Evolutionary conservation across 2,888 invertebrate species (phyloP), one percentile per base, ranked within the genome.

Genomic region (Microdon myrmicae): DNA sequence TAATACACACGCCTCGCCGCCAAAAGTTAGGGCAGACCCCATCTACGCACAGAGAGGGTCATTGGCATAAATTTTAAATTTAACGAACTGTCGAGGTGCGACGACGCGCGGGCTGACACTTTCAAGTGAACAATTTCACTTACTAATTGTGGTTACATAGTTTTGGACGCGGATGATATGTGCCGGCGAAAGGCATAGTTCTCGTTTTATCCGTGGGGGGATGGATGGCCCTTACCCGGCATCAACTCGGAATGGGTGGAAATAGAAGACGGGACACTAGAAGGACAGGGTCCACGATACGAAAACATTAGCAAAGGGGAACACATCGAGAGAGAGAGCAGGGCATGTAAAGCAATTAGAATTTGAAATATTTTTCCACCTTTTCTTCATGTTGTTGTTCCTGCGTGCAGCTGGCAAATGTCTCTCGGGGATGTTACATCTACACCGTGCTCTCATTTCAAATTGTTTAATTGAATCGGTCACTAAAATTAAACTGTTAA

Each of bases 21-120:
- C 17, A 3, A 3, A n/a, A 45, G 47, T 31, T 45, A 43, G 41
- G 37, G 26, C 39, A 26, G 5, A n/a, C 9, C 6, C 23, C n/a
- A 4, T 8, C 23, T 23, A 9, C 58, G 55, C 54, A 48, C 66
- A 48, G 66, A 68, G 68, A 69, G 69, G 69, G 69, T 69, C 69
- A 69, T 69, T 69, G 69, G 69, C 69, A 69, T 69, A 69, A 68
- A 69, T 69, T 69, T 69, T 69, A 68, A 69, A 68, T 67, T 69
- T 69, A 69, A 69, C 68, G 55, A 60, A 47, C 51, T 58, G 51
- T 45, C 39, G 44, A 13, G 39, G 14, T 53, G 59, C 45, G 32
- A 19, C 5, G 9, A 28, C n/a, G 22, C 41, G 34, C 32, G 23
- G 49, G 54, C 32, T 34, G 12, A 44, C 34, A 49, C 31, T 51